Evolutionary conservation across 2,113 vertebrate genomes (phyloP), one percentile per base, ranked within the genome.

Genomic region (Vidua chalybeata): DNA sequence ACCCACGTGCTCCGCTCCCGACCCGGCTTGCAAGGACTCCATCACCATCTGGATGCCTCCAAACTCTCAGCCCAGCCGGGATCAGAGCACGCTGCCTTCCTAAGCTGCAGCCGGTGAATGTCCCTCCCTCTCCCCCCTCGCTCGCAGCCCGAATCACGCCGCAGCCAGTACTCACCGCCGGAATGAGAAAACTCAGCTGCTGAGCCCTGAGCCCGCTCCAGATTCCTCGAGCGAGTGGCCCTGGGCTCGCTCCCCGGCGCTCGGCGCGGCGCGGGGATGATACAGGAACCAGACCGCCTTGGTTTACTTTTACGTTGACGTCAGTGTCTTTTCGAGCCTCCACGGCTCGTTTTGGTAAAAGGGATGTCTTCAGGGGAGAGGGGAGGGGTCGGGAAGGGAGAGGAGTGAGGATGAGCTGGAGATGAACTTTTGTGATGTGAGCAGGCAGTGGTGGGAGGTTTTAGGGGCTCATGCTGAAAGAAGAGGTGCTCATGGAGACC

Each of bases 271-370:
- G 20, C 74, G 46, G 91, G 76, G 72, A 49, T 94, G 52, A 88
- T 95, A 83, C 92, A 92, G 96, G 97, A 94, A 63, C 92, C 97
- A 96, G 97, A 96, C 66, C 94, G 87, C 95, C 87, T 90, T 58
- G 92, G 97, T 97, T 98, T 97, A 97, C 96, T 97, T 96, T 97
- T 90, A 49, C 55, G 62, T 96, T 98, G 97, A 98, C 97, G 97
- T 98, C 97, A 97, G 95, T 84, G 90, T 93, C 84, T 97, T 96
- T 92, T 87, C 94, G 45, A 94, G 93, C 88, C 93, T 97, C 80
- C 69, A 11, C 71, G 2, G 87, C 96, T 97, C 68, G 15, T 95
- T 97, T 97, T 97, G 97, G 97, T 94, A 88, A 97, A 97, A 97
- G 95, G 96, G 97, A 95, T 95, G 93, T 96, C 88, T 96, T 95